Evolutionary conservation across 2,113 vertebrate genomes (phyloP).

Genomic region (Limnothrissa miodon): DNA sequence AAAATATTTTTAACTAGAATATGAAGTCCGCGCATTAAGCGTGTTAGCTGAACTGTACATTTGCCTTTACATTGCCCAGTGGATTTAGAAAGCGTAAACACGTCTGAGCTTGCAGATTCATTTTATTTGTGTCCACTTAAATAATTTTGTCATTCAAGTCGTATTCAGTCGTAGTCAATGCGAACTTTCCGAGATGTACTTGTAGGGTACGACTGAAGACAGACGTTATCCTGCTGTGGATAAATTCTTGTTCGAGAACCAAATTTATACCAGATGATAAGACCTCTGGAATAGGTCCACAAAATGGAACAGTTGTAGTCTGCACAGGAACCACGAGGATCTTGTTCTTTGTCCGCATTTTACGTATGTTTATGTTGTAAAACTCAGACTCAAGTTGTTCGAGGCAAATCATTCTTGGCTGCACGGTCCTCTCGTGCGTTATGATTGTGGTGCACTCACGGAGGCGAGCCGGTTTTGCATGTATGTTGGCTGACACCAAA

Average conservation of each 20-base stretch:
- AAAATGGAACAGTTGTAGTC: neutral
- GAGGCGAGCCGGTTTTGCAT: neutral
- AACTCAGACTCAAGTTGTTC: neutral
- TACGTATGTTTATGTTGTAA: neutral
- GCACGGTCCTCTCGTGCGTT: neutral
- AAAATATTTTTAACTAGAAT: neutral
- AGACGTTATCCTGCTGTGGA: neutral
- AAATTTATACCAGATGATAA: conserved; percentile 36
- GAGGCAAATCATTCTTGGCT: neutral
- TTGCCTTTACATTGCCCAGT: too few relatives aligned
- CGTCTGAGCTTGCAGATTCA: neutral
- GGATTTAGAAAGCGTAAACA: neutral
- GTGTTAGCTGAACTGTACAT: neutral
- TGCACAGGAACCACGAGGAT: neutral
- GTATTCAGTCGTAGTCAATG: neutral
- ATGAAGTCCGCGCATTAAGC: neutral
- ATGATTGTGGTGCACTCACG: neutral
- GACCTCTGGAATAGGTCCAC: conserved; percentile 1
- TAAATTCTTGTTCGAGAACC: conserved; percentile 7
- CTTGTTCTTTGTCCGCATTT: neutral
- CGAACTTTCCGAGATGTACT: neutral
- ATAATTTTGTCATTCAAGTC: neutral
- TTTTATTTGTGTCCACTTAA: neutral
- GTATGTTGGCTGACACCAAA: neutral
- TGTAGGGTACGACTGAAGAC: neutral